Percentiles rank a stretch among this genome's conserved stretches.
Conservation (phyloP, 2,888 invertebrate species). For the Nomada hirtipes region DNA sequence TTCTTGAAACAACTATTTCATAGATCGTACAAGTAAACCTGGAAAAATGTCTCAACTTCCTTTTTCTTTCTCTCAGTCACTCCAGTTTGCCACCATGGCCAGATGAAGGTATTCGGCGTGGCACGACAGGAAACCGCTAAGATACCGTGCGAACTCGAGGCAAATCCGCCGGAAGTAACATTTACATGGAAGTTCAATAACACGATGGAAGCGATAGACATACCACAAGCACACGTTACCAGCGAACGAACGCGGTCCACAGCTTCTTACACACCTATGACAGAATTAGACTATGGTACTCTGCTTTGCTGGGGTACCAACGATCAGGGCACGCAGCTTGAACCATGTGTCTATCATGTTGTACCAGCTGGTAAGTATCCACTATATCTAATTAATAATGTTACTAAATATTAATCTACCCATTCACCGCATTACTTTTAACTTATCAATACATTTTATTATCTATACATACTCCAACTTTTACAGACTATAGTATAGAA, state of each 20-base stretch:
- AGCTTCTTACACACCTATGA: slow-evolving; percentile 90
- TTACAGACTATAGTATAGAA: background rate
- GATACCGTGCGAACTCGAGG: slow-evolving; percentile 90
- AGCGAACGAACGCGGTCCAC: slow-evolving; percentile 88
- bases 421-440: background rate
- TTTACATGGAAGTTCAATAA: slow-evolving; percentile 93
- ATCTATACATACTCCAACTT: background rate
- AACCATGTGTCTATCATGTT: slow-evolving; percentile 90
- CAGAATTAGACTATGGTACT: slow-evolving; percentile 90
- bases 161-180: slow-evolving; percentile 90
- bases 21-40: background rate
- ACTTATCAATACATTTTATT: background rate
- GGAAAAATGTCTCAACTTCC: background rate
- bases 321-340: slow-evolving; percentile 89
- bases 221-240: slow-evolving; percentile 87
- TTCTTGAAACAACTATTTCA: too few relatives aligned
- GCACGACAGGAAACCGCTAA: slow-evolving; percentile 89
- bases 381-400: background rate
- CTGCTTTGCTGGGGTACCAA: slow-evolving; percentile 91
- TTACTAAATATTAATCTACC: background rate
- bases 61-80: slow-evolving; percentile 85
- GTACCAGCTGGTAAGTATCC: slow-evolving; percentile 88
- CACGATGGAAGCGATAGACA: slow-evolving; percentile 89
- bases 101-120: slow-evolving; percentile 89
- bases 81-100: slow-evolving; percentile 90